Percentiles rank a stretch among this genome's conserved stretches.
Conservation (phyloP, 2,888 invertebrate species). For the Drosophila antonietae region DNA sequence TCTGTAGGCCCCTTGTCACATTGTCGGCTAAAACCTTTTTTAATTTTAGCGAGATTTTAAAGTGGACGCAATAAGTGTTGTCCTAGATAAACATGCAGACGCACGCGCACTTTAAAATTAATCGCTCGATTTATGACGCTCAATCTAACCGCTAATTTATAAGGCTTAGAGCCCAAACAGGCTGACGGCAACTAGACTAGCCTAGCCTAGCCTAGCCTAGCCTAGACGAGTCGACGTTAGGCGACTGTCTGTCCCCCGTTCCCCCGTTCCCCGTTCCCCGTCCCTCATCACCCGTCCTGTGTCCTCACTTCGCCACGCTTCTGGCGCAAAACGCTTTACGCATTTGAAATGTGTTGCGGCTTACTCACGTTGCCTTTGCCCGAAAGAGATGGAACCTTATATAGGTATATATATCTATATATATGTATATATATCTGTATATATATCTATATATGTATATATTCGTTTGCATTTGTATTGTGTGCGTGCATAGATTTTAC, state of each 20-base stretch:
- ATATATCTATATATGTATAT: background rate
- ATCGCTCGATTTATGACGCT: constrained; percentile 74
- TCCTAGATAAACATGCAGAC: constrained; percentile 61
- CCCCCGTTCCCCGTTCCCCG: background rate
- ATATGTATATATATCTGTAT: background rate
- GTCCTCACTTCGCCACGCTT: constrained; percentile 8
- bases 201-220: constrained; percentile 7
- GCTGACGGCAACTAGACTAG: constrained; percentile 26
- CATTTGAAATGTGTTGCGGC: constrained; percentile 69
- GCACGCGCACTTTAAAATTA: constrained; percentile 66
- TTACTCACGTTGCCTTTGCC: constrained; percentile 42
- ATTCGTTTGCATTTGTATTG: background rate
- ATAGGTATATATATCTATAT: background rate
- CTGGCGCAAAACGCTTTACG: constrained; percentile 53
- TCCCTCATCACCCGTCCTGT: background rate
- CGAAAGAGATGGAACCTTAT: constrained; percentile 13
- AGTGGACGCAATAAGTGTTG: constrained; percentile 27
- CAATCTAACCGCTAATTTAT: constrained; percentile 78
- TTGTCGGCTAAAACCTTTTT: constrained; percentile 9
- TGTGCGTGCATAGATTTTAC: constrained; percentile 59
- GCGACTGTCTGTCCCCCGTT: constrained; percentile 1
- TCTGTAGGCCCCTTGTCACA: constrained; percentile 26
- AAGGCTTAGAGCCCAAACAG: constrained; percentile 55
- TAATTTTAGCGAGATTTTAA: constrained; percentile 33
- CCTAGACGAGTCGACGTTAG: constrained; percentile 7